phyloP scores from a whole-genome alignment of 2,888 invertebrate genomes.

The Hoplodrina ambigua region DNA sequence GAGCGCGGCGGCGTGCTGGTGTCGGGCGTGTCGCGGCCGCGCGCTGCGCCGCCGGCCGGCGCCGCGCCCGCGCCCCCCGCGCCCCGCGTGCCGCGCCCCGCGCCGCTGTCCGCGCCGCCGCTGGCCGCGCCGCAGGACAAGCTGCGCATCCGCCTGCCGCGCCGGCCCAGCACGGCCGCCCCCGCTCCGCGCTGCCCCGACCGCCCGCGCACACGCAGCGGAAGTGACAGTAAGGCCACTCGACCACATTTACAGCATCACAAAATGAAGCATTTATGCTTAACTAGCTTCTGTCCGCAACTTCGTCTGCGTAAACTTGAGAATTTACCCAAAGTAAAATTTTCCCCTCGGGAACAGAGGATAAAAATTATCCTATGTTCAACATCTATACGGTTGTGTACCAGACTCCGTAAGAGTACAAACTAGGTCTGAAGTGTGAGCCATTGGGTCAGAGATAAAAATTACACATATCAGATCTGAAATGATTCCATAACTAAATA shows the following conservation, averaged over 20 bases:
- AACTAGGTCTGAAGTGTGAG: no score
- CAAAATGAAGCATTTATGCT: no score
- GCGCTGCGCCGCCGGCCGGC: slow-evolving; percentile 92
- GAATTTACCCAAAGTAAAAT: no score
- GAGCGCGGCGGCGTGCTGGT: slow-evolving; percentile 81
- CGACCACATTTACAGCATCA: background rate
- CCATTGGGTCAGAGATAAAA: no score
- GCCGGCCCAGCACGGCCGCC: slow-evolving; percentile 74
- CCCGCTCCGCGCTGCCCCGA: slow-evolving; percentile 62
- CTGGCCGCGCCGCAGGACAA: slow-evolving; percentile 71
- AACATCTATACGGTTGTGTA: no score
- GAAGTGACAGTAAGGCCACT: slow-evolving; percentile 73
- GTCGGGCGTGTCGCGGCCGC: slow-evolving; percentile 89
- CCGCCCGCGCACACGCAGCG: slow-evolving; percentile 73
- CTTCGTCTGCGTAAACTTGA: no score
- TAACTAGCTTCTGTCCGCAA: no score
- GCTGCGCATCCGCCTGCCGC: slow-evolving; percentile 79
- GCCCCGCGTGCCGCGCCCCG: slow-evolving; percentile 67
- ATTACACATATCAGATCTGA: no score
- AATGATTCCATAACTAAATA: no score
- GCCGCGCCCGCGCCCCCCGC: slow-evolving; percentile 62
- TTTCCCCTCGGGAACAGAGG: no score
- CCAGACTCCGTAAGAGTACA: no score
- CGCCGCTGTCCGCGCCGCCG: slow-evolving; percentile 73
- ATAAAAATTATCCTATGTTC: no score